Conservation (phyloP, 1,140 invertebrate species). For the Cyphomyrmex costatus region DNA sequence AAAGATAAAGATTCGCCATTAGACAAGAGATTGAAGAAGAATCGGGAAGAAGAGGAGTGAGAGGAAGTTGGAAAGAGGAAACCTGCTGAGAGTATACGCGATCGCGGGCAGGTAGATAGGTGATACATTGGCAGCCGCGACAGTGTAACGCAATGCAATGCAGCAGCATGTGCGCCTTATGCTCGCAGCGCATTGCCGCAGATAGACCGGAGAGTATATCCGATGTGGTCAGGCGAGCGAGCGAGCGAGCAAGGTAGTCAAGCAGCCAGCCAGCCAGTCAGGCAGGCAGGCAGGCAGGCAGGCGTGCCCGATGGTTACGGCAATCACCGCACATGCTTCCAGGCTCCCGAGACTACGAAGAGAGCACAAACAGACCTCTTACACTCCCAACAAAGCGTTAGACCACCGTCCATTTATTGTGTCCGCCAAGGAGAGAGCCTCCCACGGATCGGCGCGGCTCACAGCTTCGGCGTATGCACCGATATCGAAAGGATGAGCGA, state of each 20-base stretch:
- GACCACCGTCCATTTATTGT: constrained; percentile 72
- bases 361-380: constrained; percentile 75
- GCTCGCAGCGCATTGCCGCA: constrained; percentile 73
- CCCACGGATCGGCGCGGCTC: constrained; percentile 54
- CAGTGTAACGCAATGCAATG: constrained; percentile 58
- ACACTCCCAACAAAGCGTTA: constrained; percentile 52
- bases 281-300: constrained; percentile 71
- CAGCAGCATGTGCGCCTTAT: constrained; percentile 67
- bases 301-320: constrained; percentile 82
- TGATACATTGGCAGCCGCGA: constrained; percentile 69
- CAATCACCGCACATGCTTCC: constrained; percentile 82
- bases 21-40: not conserved
- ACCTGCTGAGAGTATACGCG: constrained; percentile 63
- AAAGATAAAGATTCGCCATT: not conserved
- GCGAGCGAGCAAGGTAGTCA: constrained; percentile 52
- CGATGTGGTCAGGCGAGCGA: constrained; percentile 54
- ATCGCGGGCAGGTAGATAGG: constrained; percentile 70
- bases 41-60: not conserved
- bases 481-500: constrained; percentile 64
- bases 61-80: constrained; percentile 35
- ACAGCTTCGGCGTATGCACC: constrained; percentile 43
- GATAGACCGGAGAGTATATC: constrained; percentile 66
- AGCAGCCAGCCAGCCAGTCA: constrained; percentile 55
- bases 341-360: constrained; percentile 73
- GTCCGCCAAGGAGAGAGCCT: constrained; percentile 62